Evolutionary conservation across 2,797 vertebrate species (phyloP).

Genomic region (Linurgus olivaceus): DNA sequence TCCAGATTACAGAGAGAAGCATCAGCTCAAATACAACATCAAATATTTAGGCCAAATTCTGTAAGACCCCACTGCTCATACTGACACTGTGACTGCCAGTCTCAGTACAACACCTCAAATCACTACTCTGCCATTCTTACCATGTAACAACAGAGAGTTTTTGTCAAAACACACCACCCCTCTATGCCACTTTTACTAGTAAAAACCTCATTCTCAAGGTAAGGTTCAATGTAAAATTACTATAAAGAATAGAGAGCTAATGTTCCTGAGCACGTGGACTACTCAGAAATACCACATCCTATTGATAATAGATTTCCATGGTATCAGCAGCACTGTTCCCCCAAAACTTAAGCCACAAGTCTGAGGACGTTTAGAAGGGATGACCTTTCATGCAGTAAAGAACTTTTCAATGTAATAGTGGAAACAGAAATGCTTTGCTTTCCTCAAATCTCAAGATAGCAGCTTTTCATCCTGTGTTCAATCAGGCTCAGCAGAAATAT

Average conservation of each 20-base stretch:
- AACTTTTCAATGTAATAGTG: constrained; percentile 4
- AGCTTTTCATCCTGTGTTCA: constrained; percentile 65
- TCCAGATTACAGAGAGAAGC: neutral
- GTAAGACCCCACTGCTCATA: neutral
- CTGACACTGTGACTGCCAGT: neutral
- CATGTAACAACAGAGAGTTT: neutral
- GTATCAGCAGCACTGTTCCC: neutral
- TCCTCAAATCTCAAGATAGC: constrained; percentile 53
- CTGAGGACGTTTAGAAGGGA: neutral
- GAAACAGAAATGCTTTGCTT: constrained; percentile 49
- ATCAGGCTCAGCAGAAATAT: constrained; percentile 45
- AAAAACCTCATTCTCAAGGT: neutral
- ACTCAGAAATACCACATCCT: neutral
- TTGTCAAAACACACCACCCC: neutral
- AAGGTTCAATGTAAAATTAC: neutral
- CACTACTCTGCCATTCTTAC: neutral
- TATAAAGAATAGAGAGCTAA: neutral
- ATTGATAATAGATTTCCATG: neutral
- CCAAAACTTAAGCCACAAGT: neutral
- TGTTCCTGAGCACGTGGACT: neutral
- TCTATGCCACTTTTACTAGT: neutral
- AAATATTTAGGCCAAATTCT: neutral
- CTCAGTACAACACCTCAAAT: neutral
- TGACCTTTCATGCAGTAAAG: neutral
- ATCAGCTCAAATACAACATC: neutral